phyloP scores from a whole-genome alignment of 2,797 vertebrate species.

The Dendrocincla fuliginosa region DNA sequence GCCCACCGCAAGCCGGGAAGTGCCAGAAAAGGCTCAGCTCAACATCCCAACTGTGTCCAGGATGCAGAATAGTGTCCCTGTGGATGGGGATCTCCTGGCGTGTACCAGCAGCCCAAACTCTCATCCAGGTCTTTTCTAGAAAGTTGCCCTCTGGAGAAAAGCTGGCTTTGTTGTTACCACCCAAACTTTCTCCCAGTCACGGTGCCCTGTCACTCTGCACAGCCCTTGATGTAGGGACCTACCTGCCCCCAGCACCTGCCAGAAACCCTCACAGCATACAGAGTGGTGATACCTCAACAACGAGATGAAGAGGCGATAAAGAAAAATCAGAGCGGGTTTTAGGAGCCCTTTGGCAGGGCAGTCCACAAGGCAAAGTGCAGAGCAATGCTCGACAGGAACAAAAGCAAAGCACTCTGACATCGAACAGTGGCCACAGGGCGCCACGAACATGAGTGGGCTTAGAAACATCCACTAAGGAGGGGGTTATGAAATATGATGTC shows the following conservation, averaged over 20 bases:
- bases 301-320: background rate
- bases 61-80: rapidly evolving
- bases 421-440: background rate
- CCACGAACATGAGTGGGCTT: background rate
- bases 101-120: background rate
- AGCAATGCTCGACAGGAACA: background rate
- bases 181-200: background rate
- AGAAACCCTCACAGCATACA: background rate
- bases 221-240: background rate
- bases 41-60: rapidly evolving
- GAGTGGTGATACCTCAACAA: background rate
- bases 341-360: background rate
- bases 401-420: background rate
- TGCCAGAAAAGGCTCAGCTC: background rate
- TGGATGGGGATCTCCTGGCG: background rate
- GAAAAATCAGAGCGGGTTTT: background rate
- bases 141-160: background rate
- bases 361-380: background rate
- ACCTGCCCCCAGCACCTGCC: background rate
- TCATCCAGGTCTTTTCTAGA: background rate
- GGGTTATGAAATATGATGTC: background rate
- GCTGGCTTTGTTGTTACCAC: background rate
- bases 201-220: background rate
- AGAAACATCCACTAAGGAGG: background rate
- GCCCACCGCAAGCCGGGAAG: rapidly evolving